Percentiles rank a stretch among this genome's conserved stretches.
Evolutionary conservation across 1,140 invertebrate genomes (phyloP).

Genomic region (Drosophila yakuba): DNA sequence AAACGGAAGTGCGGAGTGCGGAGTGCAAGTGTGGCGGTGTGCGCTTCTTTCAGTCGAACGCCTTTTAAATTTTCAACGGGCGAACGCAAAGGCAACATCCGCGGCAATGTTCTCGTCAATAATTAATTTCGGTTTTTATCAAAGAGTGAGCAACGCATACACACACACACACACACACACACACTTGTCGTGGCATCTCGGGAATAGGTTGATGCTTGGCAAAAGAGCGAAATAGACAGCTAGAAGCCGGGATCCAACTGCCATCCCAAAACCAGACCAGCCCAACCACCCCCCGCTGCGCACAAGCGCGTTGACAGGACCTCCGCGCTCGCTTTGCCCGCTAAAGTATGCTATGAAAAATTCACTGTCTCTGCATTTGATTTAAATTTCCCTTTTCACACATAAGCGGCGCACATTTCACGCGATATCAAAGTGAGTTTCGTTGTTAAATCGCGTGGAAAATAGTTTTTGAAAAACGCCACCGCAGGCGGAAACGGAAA

Average conservation of each 20-base stretch:
- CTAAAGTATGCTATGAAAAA: slow-evolving; percentile 77
- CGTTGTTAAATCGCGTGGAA: slow-evolving; percentile 72
- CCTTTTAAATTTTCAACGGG: slow-evolving; percentile 77
- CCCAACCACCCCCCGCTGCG: slow-evolving; percentile 1
- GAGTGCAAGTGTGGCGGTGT: slow-evolving; percentile 6
- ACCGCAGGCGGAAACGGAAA: slow-evolving; percentile 21
- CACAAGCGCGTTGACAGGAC: slow-evolving; percentile 46
- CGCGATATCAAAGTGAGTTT: slow-evolving; percentile 74
- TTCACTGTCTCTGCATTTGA: slow-evolving; percentile 73
- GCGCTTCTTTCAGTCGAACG: slow-evolving; percentile 74
- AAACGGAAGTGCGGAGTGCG: slow-evolving; percentile 56
- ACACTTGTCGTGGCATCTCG: slow-evolving; percentile 25
- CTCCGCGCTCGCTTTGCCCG: slow-evolving; percentile 27
- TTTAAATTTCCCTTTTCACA: slow-evolving; percentile 73
- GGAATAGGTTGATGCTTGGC: slow-evolving; percentile 61
- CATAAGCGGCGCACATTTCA: slow-evolving; percentile 43
- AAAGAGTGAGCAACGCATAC: slow-evolving; percentile 52
- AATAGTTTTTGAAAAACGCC: slow-evolving; percentile 67
- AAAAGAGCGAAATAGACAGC: slow-evolving; percentile 66
- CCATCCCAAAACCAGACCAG: neutral
- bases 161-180: slow-evolving; percentile 31
- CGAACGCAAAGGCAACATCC: slow-evolving; percentile 42
- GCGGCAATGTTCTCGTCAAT: slow-evolving; percentile 64
- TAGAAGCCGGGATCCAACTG: slow-evolving; percentile 1
- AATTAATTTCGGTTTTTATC: slow-evolving; percentile 83